A percentile compares a stretch with the other conserved stretches of the same genome.
Conservation (phyloP, 2,888 invertebrate genomes). For the Apodemia hepburni region DNA sequence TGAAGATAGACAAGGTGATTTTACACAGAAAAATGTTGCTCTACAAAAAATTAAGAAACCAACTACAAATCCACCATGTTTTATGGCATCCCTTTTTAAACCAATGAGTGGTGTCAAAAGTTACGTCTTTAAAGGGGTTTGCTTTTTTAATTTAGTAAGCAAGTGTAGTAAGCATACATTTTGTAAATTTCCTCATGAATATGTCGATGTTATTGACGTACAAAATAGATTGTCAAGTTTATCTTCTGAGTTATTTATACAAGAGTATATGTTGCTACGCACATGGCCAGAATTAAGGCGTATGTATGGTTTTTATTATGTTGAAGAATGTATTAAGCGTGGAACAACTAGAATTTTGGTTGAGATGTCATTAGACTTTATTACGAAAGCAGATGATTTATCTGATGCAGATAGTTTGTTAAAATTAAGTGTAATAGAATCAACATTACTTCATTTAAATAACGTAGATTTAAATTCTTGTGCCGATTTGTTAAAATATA, state of each 20-base stretch:
- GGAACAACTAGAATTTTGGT: conserved; percentile 45
- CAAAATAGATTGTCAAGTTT: conserved; percentile 24
- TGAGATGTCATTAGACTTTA: conserved; percentile 52
- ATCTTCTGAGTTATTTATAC: conserved; percentile 41
- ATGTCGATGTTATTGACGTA: conserved; percentile 31
- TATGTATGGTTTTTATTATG: conserved; percentile 42
- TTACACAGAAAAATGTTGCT: conserved; percentile 6
- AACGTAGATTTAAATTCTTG: conserved; percentile 39
- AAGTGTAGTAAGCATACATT: conserved; percentile 44
- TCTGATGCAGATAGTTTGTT: conserved; percentile 34
- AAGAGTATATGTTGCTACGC: conserved; percentile 48
- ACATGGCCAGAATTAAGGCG: conserved; percentile 36
- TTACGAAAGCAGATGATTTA: conserved; percentile 29
- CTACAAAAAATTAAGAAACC: neutral
- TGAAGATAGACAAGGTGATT: conserved; percentile 22
- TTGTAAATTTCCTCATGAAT: conserved; percentile 45
- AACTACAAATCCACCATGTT: conserved; percentile 19
- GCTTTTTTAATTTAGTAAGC: conserved; percentile 46
- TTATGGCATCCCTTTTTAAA: conserved; percentile 33
- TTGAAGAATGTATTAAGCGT: conserved; percentile 46
- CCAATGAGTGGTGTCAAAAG: conserved; percentile 32
- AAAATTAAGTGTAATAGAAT: conserved; percentile 42
- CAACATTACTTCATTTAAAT: conserved; percentile 48
- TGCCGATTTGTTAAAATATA: conserved; percentile 42
- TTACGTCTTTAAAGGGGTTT: conserved; percentile 42